Evolutionary conservation across 2,888 invertebrate species (phyloP).

Genomic region (Biston betularia): DNA sequence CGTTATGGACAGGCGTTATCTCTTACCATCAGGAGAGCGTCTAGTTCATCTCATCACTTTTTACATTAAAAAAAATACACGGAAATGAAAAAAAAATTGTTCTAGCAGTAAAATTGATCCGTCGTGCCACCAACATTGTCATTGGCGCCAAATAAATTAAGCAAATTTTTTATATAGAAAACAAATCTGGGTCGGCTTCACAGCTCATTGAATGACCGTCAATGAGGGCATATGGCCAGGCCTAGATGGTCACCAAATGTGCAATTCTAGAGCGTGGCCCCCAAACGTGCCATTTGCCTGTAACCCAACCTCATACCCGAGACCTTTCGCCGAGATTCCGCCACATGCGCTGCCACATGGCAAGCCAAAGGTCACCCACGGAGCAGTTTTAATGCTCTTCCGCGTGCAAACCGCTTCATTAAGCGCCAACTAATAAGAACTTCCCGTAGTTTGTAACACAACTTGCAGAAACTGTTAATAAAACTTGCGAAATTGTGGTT

Average conservation of each 20-base stretch:
- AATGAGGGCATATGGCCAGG: slow-evolving; percentile 73
- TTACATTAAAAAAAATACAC: too few species aligned
- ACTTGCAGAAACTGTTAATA: too few species aligned
- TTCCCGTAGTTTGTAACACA: not conserved
- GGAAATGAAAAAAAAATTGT: slow-evolving; percentile 6
- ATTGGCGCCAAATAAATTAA: slow-evolving; percentile 39
- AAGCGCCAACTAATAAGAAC: not conserved
- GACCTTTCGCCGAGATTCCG: slow-evolving; percentile 75
- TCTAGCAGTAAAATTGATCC: not conserved
- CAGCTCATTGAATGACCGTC: slow-evolving; percentile 61
- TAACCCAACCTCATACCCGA: slow-evolving; percentile 56
- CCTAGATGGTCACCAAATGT: slow-evolving; percentile 31
- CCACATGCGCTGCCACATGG: slow-evolving; percentile 74
- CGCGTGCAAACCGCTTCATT: slow-evolving; percentile 51
- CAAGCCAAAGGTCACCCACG: slow-evolving; percentile 76
- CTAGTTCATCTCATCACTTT: too few species aligned
- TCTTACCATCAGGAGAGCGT: too few species aligned
- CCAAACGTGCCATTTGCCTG: slow-evolving; percentile 74
- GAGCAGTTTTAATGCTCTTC: slow-evolving; percentile 74
- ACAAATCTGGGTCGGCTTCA: slow-evolving; percentile 61
- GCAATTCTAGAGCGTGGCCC: slow-evolving; percentile 64
- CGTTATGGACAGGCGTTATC: too few species aligned
- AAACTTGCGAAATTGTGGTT: too few species aligned
- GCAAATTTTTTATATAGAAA: slow-evolving; percentile 23
- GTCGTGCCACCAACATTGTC: slow-evolving; percentile 25